Conservation (phyloP, 2,888 invertebrate species). For the Cepaea hortensis region DNA sequence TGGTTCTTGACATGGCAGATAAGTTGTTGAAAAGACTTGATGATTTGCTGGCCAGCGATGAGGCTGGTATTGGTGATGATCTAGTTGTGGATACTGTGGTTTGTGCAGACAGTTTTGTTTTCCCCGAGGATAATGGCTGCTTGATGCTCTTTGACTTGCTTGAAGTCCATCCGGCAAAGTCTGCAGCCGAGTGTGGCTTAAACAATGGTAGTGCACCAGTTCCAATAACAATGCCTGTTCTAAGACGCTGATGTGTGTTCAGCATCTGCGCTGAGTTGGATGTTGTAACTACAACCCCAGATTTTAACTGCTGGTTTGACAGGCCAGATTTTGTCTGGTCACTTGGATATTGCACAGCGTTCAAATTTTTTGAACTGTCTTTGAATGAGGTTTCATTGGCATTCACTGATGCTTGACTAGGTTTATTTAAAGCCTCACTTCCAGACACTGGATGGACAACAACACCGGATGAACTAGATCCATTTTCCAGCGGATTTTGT, state of each 20-base stretch:
- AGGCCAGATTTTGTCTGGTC: neutral
- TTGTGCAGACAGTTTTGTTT: neutral
- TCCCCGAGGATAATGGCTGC: neutral
- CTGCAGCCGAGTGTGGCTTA: neutral
- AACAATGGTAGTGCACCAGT: neutral
- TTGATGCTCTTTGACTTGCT: neutral
- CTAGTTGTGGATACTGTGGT: neutral
- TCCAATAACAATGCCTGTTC: neutral
- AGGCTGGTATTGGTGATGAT: neutral
- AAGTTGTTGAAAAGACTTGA: slow-evolving; percentile 9
- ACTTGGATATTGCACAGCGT: neutral
- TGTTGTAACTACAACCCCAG: neutral
- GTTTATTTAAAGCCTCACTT: neutral
- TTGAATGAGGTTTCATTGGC: neutral
- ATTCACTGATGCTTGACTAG: neutral
- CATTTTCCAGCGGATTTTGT: neutral
- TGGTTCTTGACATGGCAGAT: slow-evolving; percentile 5
- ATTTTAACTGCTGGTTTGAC: slow-evolving; percentile 8
- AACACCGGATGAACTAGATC: neutral
- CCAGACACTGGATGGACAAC: neutral
- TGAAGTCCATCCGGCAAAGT: slow-evolving; percentile 20
- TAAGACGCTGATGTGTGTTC: neutral
- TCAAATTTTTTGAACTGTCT: neutral
- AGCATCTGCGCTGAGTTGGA: neutral
- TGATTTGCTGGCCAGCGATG: neutral